A percentile compares a stretch with the other conserved stretches of the same genome.
Evolutionary conservation across 2,888 invertebrate genomes (phyloP).

Genomic region (Neoitamus cyanurus): DNA sequence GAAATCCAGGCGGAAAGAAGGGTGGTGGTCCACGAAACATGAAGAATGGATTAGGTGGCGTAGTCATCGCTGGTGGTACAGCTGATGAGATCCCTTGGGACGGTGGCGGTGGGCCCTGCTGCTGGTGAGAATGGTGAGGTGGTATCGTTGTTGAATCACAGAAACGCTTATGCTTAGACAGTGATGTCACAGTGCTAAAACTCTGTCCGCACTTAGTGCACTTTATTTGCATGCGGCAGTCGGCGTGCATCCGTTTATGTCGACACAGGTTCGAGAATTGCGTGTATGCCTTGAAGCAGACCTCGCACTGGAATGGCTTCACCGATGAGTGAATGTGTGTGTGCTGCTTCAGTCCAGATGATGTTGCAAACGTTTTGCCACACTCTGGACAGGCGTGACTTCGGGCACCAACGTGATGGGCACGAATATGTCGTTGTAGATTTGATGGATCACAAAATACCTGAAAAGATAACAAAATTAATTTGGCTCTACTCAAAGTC

Average conservation of each 20-base stretch:
- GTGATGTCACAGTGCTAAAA: constrained; percentile 90
- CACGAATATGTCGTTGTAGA: constrained; percentile 95
- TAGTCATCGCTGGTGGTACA: constrained; percentile 65
- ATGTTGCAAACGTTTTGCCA: constrained; percentile 98
- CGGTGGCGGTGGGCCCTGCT: constrained; percentile 59
- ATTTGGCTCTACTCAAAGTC: not conserved
- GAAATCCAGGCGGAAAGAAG: constrained; percentile 75
- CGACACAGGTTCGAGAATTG: constrained; percentile 99
- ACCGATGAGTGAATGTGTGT: constrained; percentile 98
- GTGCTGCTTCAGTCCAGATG: constrained; percentile 98
- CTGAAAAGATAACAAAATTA: constrained; percentile 68
- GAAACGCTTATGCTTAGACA: constrained; percentile 95
- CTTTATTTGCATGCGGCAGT: constrained; percentile 93
- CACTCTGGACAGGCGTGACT: constrained; percentile 98
- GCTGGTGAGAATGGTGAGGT: constrained; percentile 58
- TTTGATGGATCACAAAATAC: constrained; percentile 97
- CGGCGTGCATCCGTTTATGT: constrained; percentile 99
- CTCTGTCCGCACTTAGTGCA: constrained; percentile 94
- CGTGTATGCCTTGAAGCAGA: constrained; percentile 98
- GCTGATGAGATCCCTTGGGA: constrained; percentile 34
- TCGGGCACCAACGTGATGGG: constrained; percentile 94
- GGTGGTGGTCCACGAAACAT: constrained; percentile 77
- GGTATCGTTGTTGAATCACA: constrained; percentile 81
- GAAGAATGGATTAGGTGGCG: constrained; percentile 74
- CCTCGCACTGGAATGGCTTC: constrained; percentile 97